A percentile compares a stretch with the other conserved stretches of the same genome.
These are phyloP conservation scores for Herminia tarsipennalis DNA, from an alignment of 2,888 invertebrate species.

Conservation along the genomic window DNA sequence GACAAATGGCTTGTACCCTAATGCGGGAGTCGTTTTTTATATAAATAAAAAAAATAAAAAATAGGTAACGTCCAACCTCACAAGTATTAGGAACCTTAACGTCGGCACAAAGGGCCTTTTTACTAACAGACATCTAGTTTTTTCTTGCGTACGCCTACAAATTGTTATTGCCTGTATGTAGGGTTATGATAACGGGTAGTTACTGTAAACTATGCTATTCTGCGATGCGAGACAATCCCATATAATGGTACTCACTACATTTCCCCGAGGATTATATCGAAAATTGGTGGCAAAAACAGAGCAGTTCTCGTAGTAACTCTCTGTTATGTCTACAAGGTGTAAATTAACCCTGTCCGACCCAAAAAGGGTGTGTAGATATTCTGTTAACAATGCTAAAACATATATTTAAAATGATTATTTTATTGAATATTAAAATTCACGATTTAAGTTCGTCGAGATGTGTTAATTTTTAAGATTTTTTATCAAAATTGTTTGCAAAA, in stretches of 20 bases:
- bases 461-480: no score
- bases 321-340: conserved; percentile 23
- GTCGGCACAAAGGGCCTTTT: conserved; percentile 40
- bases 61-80: no score
- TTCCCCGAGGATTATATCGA: conserved; percentile 17
- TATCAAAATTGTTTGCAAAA: no score
- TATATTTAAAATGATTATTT: no score
- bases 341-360: no score
- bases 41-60: not conserved
- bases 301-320: conserved; percentile 41
- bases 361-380: no score
- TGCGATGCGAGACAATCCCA: conserved; percentile 27
- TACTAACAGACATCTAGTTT: conserved; percentile 45
- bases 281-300: conserved; percentile 7
- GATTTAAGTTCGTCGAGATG: no score
- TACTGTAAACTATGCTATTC: conserved; percentile 21
- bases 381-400: no score
- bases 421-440: no score
- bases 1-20: no score
- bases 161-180: conserved; percentile 50
- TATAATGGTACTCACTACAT: conserved; percentile 29
- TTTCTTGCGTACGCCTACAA: conserved; percentile 41
- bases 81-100: conserved; percentile 20
- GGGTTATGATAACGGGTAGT: conserved; percentile 44
- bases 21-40: no score